Evolutionary conservation across 2,113 vertebrate genomes (phyloP).

Genomic region (Podocnemis expansa): DNA sequence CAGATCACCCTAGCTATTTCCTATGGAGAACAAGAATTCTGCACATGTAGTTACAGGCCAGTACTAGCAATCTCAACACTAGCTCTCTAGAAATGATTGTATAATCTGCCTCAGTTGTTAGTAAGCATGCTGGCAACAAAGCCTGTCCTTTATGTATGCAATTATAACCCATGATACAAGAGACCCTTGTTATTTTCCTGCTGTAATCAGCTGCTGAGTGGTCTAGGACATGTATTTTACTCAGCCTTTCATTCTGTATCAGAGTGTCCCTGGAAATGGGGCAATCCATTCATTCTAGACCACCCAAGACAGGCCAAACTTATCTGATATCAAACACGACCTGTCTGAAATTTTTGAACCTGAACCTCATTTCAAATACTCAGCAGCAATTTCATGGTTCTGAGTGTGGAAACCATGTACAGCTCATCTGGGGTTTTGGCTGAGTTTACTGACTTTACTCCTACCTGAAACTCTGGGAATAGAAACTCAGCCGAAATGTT

Average conservation of each 20-base stretch:
- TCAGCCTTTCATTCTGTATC: not conserved
- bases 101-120: accelerated
- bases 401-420: not conserved
- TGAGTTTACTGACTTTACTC: not conserved
- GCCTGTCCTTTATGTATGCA: not conserved
- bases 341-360: not conserved
- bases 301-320: not conserved
- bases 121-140: not conserved
- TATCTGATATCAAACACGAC: not conserved
- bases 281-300: not conserved
- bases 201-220: not conserved
- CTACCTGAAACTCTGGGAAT: not conserved
- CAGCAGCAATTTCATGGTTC: not conserved
- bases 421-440: accelerated
- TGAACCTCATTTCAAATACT: accelerated
- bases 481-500: not conserved
- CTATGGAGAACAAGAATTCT: constrained; percentile 55
- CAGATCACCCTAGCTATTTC: constrained; percentile 78
- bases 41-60: not conserved
- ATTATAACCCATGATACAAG: not conserved
- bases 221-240: not conserved
- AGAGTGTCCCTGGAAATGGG: accelerated
- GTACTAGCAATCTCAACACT: accelerated
- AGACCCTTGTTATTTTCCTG: not conserved
- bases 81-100: accelerated